phyloP scores from a whole-genome alignment of 1,140 invertebrate species.

The Euborellia annulipes region DNA sequence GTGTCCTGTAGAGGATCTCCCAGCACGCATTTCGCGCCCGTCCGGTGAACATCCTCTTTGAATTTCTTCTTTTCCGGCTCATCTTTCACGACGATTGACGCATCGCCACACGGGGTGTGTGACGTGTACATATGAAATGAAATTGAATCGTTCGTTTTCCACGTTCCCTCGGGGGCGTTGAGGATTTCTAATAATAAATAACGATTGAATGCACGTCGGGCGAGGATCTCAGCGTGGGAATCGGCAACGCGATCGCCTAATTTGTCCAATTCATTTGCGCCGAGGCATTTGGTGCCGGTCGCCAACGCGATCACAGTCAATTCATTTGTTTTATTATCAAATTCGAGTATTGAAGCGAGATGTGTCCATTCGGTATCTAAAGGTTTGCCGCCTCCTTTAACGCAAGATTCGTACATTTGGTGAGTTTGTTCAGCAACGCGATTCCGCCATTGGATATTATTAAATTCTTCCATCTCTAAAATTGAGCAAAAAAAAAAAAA shows the following conservation, averaged over 20 bases:
- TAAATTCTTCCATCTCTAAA: conserved; percentile 14
- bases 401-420: conserved; percentile 43
- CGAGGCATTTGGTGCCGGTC: conserved; percentile 84
- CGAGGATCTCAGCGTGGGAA: conserved; percentile 81
- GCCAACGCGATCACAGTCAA: conserved; percentile 59
- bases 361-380: conserved; percentile 63
- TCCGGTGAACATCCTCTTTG: conserved; percentile 51
- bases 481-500: too few relatives aligned
- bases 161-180: not conserved
- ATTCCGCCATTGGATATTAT: conserved; percentile 25
- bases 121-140: conserved; percentile 76
- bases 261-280: conserved; percentile 45
- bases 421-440: conserved; percentile 38
- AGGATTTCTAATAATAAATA: conserved; percentile 31
- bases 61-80: not conserved
- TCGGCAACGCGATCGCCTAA: conserved; percentile 65
- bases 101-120: conserved; percentile 86
- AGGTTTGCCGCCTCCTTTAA: conserved; percentile 71
- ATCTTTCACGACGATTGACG: conserved; percentile 61
- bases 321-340: conserved; percentile 20
- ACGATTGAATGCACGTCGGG: conserved; percentile 60
- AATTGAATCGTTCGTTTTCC: conserved; percentile 31
- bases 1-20: conserved; percentile 34
- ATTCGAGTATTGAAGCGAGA: conserved; percentile 50
- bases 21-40: conserved; percentile 73